Conservation (phyloP, 2,113 vertebrate genomes). For the Gulo gulo region DNA sequence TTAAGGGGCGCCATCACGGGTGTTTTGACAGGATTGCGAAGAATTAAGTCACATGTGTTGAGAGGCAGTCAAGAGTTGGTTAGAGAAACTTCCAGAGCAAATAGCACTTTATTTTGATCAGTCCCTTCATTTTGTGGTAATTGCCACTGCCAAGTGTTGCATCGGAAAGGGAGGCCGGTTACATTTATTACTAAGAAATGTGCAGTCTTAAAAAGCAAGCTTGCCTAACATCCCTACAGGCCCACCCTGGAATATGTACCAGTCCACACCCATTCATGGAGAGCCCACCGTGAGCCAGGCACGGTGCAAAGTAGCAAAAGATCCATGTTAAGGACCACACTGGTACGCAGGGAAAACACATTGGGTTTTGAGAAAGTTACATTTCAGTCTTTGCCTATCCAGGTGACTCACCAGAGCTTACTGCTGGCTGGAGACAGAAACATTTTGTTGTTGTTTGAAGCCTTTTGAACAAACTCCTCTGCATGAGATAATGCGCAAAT, state of each 20-base stretch:
- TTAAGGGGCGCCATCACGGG: not conserved
- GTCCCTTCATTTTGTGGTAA: constrained; percentile 39
- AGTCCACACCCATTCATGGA: not conserved
- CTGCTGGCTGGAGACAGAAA: not conserved
- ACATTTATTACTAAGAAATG: not conserved
- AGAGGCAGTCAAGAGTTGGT: not conserved
- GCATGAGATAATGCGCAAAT: not conserved
- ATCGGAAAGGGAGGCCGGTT: not conserved
- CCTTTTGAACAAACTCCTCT: not conserved
- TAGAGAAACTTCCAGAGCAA: constrained; percentile 60
- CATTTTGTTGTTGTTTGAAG: not conserved
- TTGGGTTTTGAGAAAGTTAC: not conserved
- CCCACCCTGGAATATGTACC: no score
- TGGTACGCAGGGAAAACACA: not conserved
- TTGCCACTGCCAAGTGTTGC: constrained; percentile 23
- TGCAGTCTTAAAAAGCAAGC: not conserved
- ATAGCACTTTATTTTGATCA: constrained; percentile 80
- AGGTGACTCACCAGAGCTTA: not conserved
- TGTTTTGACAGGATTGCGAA: not conserved
- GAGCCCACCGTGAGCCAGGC: not conserved
- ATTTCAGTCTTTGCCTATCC: not conserved
- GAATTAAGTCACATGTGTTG: constrained; percentile 20
- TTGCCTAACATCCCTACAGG: not conserved
- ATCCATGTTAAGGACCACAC: not conserved
- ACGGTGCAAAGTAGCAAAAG: not conserved